Conservation (phyloP, 2,113 vertebrate species). For the Megaceryle torquata region DNA sequence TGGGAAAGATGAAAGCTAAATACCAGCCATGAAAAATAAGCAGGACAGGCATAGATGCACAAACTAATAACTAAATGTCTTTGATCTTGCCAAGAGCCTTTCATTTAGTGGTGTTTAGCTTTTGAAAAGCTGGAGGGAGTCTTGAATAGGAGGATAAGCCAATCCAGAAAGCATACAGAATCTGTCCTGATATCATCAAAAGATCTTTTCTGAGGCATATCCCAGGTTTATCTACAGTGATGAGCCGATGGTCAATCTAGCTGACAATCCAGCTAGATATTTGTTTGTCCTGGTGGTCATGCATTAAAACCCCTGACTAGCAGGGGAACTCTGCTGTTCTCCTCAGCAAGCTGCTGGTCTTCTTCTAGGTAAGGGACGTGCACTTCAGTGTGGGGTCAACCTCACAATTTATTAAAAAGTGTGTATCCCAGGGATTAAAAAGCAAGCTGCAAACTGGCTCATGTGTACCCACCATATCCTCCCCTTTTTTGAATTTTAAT, state of each 20-base stretch:
- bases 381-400: neutral
- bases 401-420: accelerated
- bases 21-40: neutral
- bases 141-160: neutral
- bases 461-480: neutral
- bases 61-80: neutral
- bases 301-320: neutral
- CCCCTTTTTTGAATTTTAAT: neutral
- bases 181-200: neutral
- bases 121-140: neutral
- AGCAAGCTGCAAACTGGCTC: neutral
- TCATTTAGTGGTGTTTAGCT: neutral
- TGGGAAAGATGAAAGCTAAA: neutral
- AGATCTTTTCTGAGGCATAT: neutral
- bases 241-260: neutral
- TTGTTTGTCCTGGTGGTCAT: neutral
- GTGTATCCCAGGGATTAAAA: neutral
- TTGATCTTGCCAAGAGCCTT: neutral
- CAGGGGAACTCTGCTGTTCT: neutral
- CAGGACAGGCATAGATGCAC: neutral
- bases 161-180: neutral
- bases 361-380: neutral
- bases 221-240: neutral
- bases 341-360: neutral
- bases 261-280: neutral